Conservation (phyloP, 2,113 vertebrate genomes). For the Dicrurus megarhynchus region DNA sequence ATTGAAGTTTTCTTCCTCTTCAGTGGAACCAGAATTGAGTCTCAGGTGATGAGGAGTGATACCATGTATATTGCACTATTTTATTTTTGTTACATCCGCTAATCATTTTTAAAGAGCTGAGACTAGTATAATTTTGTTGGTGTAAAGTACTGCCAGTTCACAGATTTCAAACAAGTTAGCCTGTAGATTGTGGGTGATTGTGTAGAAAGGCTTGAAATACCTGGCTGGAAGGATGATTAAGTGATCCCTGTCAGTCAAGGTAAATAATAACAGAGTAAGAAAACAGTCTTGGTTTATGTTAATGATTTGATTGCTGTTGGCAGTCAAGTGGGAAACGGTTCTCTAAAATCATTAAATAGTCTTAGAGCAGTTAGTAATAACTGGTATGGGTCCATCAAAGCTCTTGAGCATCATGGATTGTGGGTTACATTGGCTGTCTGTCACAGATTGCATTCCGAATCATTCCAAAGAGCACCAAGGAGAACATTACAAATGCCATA, state of each 20-base stretch:
- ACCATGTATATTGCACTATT: background rate
- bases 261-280: background rate
- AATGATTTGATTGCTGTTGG: background rate
- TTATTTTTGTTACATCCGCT: background rate
- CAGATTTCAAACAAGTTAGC: background rate
- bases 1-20: background rate
- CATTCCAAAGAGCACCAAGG: background rate
- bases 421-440: background rate
- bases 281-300: background rate
- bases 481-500: background rate
- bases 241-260: background rate
- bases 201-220: background rate
- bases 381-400: background rate
- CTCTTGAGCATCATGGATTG: background rate
- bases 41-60: background rate
- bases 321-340: background rate
- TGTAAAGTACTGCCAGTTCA: background rate
- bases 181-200: background rate
- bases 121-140: background rate
- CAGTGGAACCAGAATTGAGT: background rate
- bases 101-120: background rate
- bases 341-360: background rate
- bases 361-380: background rate
- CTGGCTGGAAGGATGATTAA: background rate
- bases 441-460: background rate